Conservation (phyloP, 2,113 vertebrate genomes). For the Dendropsophus ebraccatus region DNA sequence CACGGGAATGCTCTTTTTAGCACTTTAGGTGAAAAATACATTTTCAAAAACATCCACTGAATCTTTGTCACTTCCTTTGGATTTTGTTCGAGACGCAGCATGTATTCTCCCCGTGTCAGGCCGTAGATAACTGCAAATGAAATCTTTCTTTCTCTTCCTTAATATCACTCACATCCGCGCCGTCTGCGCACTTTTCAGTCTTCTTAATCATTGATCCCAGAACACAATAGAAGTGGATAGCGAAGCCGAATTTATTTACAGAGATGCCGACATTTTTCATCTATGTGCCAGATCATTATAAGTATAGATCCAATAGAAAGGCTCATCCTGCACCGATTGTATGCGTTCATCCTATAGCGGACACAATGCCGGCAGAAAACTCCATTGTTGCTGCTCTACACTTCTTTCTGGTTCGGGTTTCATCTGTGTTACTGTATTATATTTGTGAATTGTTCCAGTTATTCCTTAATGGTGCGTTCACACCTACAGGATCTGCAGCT, state of each 20-base stretch:
- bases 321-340: not conserved
- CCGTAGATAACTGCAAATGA: conserved; percentile 29
- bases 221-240: not conserved
- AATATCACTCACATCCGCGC: conserved; percentile 8
- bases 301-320: not conserved
- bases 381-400: too few species aligned
- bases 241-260: not conserved
- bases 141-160: conserved; percentile 33
- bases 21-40: conserved; percentile 46
- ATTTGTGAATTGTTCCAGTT: not conserved
- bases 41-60: conserved; percentile 34
- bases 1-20: conserved; percentile 14
- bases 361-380: not conserved
- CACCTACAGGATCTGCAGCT: too few species aligned
- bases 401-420: not conserved
- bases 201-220: not conserved
- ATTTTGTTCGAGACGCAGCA: conserved; percentile 35
- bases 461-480: too few species aligned
- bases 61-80: conserved; percentile 46
- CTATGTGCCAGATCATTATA: not conserved
- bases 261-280: conserved; percentile 1
- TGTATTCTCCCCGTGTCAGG: conserved; percentile 19
- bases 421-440: not conserved
- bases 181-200: not conserved
- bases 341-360: not conserved